Conservation (phyloP, 2,888 invertebrate species). For the Mesochorus sp. region DNA sequence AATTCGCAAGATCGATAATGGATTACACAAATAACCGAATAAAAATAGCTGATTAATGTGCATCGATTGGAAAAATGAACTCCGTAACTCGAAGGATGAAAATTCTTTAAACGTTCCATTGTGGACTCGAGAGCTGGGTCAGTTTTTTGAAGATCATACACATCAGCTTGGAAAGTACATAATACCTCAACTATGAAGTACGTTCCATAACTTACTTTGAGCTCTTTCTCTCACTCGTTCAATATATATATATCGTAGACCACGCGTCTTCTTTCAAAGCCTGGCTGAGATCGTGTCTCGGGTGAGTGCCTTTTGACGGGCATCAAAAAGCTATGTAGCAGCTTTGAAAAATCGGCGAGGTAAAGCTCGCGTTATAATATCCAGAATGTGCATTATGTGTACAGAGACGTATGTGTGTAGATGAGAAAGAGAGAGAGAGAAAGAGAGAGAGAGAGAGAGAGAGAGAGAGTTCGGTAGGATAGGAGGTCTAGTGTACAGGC, state of each 20-base stretch:
- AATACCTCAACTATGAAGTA: neutral
- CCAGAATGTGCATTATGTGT: neutral
- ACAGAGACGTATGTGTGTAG: slow-evolving; percentile 2
- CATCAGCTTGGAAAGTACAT: neutral
- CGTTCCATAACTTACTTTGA: neutral
- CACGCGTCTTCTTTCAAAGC: neutral
- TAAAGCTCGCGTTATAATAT: slow-evolving; percentile 41
- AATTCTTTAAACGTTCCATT: neutral
- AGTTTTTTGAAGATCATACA: neutral
- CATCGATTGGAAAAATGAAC: too few species aligned
- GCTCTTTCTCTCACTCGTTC: neutral
- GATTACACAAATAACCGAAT: neutral
- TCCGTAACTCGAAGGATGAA: neutral
- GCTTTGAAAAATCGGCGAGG: slow-evolving; percentile 48
- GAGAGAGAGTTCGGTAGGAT: neutral
- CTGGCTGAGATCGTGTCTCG: slow-evolving; percentile 1
- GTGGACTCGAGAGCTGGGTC: neutral
- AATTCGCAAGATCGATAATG: slow-evolving; percentile 23
- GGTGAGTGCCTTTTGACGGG: slow-evolving; percentile 39
- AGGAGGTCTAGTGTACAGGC: neutral
- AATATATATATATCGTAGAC: too few species aligned
- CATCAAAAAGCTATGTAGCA: slow-evolving; percentile 47
- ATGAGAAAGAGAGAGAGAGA: slow-evolving; percentile 5
- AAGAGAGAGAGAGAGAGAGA: neutral
- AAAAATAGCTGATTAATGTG: neutral